A percentile compares a stretch with the other conserved stretches of the same genome.
phyloP scores from a whole-genome alignment of 53 echinoderm and acorn worm genomes.

The Echinometra lucunter region DNA sequence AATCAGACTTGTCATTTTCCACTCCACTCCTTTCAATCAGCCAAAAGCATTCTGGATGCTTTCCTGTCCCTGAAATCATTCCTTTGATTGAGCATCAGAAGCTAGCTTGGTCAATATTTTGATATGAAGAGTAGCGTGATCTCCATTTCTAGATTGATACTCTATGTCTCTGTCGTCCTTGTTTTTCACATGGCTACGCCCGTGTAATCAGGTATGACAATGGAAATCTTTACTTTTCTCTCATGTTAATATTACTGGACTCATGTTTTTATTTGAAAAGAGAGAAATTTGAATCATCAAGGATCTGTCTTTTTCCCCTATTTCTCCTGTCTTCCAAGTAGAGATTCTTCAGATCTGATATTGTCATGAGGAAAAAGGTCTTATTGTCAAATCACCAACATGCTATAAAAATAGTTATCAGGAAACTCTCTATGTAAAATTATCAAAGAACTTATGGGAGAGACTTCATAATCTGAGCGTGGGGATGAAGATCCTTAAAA shows the following conservation, averaged over 20 bases:
- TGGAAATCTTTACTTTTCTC: background rate
- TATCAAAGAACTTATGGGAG: background rate
- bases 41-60: conserved; percentile 44
- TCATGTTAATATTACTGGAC: background rate
- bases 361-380: background rate
- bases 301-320: background rate
- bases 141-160: conserved; percentile 48
- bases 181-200: background rate
- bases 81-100: conserved; percentile 53
- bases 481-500: background rate
- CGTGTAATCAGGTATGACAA: background rate
- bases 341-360: background rate
- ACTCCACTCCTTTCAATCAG: conserved; percentile 60
- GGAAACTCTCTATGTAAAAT: background rate
- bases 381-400: background rate
- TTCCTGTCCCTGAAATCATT: conserved; percentile 18
- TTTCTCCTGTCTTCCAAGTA: background rate
- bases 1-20: conserved; percentile 59
- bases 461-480: background rate
- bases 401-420: background rate
- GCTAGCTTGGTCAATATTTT: conserved; percentile 48
- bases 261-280: background rate
- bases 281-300: background rate
- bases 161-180: background rate
- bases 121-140: conserved; percentile 57